Evolutionary conservation across 2,888 invertebrate genomes (phyloP).

Genomic region (Colletes collaris): DNA sequence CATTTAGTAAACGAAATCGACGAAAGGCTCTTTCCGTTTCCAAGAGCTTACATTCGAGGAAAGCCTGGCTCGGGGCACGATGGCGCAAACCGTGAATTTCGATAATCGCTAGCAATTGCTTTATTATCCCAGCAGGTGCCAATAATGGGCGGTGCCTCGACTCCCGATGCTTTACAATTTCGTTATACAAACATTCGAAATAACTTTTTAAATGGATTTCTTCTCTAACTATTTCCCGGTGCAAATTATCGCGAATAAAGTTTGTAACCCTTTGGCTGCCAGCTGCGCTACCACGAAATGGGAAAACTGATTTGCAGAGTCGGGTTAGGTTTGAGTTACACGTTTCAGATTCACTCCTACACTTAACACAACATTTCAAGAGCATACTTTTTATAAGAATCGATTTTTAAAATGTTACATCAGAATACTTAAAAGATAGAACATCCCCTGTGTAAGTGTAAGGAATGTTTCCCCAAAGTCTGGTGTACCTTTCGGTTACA

Average conservation of each 20-base stretch:
- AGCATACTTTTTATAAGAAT: too few relatives aligned
- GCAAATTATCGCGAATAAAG: constrained; percentile 30
- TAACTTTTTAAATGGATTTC: constrained; percentile 25
- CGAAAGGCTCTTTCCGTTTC: constrained; percentile 28
- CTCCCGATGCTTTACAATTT: constrained; percentile 49
- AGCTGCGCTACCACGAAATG: constrained; percentile 19
- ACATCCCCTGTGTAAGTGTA: too few relatives aligned
- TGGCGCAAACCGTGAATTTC: constrained; percentile 67
- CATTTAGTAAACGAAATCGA: neutral
- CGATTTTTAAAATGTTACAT: too few relatives aligned
- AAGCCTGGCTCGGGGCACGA: constrained; percentile 47
- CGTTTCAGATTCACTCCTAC: too few relatives aligned
- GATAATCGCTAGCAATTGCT: constrained; percentile 78
- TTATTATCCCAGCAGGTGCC: constrained; percentile 77
- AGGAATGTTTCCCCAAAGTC: too few relatives aligned
- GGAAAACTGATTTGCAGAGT: neutral
- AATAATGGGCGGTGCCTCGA: constrained; percentile 65
- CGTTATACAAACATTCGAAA: constrained; percentile 75
- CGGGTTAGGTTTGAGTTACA: too few relatives aligned
- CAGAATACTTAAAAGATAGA: too few relatives aligned
- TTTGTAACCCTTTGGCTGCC: constrained; percentile 22
- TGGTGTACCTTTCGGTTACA: too few relatives aligned
- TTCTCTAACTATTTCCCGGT: constrained; percentile 33
- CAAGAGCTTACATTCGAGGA: constrained; percentile 55
- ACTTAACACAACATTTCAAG: too few relatives aligned